Base-by-base conservation (phyloP, 2,113 vertebrate species). In the Laticauda laticaudata region DNA sequence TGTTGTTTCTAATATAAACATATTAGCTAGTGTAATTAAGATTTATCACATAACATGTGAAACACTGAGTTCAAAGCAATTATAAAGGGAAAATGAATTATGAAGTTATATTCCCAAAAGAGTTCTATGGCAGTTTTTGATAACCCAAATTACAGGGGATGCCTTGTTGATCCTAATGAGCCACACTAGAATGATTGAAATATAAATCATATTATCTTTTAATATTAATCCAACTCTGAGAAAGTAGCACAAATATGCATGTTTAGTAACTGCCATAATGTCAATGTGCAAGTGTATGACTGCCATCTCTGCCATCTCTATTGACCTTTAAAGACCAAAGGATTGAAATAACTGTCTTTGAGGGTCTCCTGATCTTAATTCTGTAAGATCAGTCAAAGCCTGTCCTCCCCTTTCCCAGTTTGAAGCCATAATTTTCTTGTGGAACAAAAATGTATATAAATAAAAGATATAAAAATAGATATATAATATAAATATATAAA, bases 171-270 rank as follows among this genome's bases (percentile, higher is more conserved):
- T 5, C 54, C 54, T 85, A 92, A 92, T 57, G 88, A 93, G 48
- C 55, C 55, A 59, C 53, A 61, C 21, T 64, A 29, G 23, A 59
- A 57, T 86, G 90, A 64, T 59, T 29, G 85, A 51, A 57, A 59
- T 43, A 92, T 51, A 85, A 86, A 86, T 18, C 43, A 81, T 24
- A 29, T 51, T 54, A 88, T 34, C 21, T 92, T 87, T 48, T 54
- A 87, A 61, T 39, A 59, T 29, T 86, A 90, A 93, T 61, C 88
- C 43, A 90, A 23, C 56, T 64, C 45, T 93, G 9, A 43, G 2
- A 14, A 29, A 26, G 7, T 93, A 54, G n/a, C 45, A 93, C 81
- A 92, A 89, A 89, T 93, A 93, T 93, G 89, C 75, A 93, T 93
- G 43, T 86, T 87, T 93, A 93, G 55, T 51, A 86, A 61, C 75